A percentile compares a stretch with the other conserved stretches of the same genome.
These are phyloP conservation scores for Scaptomyza caliginosa DNA, from an alignment of 2,888 invertebrate species.

Conservation along the genomic window DNA sequence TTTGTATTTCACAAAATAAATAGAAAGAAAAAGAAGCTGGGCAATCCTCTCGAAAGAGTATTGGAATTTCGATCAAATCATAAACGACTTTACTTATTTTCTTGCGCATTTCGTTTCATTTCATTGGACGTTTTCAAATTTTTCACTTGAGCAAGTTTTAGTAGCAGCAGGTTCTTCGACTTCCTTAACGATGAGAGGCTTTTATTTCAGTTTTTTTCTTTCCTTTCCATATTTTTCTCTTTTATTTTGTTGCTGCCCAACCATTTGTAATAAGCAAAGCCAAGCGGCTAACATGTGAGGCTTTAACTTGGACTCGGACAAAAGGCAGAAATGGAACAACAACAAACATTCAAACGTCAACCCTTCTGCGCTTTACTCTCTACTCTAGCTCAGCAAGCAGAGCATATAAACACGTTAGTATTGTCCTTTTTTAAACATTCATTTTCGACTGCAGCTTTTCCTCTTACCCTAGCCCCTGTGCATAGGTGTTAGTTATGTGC, in stretches of 20 bases:
- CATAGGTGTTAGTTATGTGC: constrained; percentile 13
- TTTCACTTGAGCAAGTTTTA: constrained; percentile 59
- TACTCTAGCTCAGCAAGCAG: no score
- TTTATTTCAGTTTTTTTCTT: constrained; percentile 2
- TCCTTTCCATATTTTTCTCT: constrained; percentile 2
- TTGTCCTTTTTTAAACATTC: constrained; percentile 50
- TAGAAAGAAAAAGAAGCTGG: no score
- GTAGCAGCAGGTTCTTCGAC: constrained; percentile 51
- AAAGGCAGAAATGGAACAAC: not conserved
- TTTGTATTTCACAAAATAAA: no score
- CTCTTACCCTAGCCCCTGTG: not conserved
- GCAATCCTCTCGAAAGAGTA: no score
- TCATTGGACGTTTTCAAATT: constrained; percentile 70
- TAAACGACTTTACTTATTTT: not conserved
- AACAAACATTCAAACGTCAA: not conserved
- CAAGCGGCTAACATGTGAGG: constrained; percentile 37
- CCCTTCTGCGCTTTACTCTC: not conserved
- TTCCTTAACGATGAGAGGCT: constrained; percentile 50
- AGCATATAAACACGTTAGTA: constrained; percentile 2
- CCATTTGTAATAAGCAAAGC: constrained; percentile 64
- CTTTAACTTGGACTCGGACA: not conserved
- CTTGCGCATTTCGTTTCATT: constrained; percentile 54
- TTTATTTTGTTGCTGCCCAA: constrained; percentile 16
- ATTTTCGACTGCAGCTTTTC: constrained; percentile 27
- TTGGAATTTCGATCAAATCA: constrained; percentile 1